Conservation (phyloP, 1,140 invertebrate species). For the Lepidurus packardi region DNA sequence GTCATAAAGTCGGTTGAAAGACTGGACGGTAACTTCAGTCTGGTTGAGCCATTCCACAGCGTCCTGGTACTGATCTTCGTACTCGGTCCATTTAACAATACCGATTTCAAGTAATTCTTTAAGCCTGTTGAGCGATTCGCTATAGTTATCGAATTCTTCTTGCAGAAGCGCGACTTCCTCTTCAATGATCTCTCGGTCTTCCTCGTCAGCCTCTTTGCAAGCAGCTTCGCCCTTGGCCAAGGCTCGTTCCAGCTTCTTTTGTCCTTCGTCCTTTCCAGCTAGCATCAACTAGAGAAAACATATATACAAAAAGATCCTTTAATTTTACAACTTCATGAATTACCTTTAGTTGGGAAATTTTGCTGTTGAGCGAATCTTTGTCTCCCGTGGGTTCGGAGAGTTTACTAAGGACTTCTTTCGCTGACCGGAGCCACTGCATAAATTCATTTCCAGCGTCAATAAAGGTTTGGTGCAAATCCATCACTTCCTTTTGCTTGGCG, state of each 20-base stretch:
- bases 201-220: slow-evolving; percentile 70
- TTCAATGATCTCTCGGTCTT: slow-evolving; percentile 83
- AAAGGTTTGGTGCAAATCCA: slow-evolving; percentile 82
- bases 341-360: slow-evolving; percentile 72
- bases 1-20: slow-evolving; percentile 83
- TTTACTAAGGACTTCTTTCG: slow-evolving; percentile 83
- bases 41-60: slow-evolving; percentile 80
- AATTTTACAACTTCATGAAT: slow-evolving; percentile 13
- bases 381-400: slow-evolving; percentile 91
- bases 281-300: slow-evolving; percentile 48
- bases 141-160: slow-evolving; percentile 53
- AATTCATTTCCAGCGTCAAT: slow-evolving; percentile 87
- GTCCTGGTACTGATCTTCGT: slow-evolving; percentile 86
- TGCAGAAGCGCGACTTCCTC: slow-evolving; percentile 82
- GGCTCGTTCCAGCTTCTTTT: slow-evolving; percentile 72
- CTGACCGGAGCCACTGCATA: slow-evolving; percentile 79
- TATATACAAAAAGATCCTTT: slow-evolving; percentile 25
- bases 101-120: slow-evolving; percentile 79
- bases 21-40: slow-evolving; percentile 78
- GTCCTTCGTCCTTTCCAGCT: slow-evolving; percentile 70
- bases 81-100: slow-evolving; percentile 89
- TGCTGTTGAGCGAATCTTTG: slow-evolving; percentile 77
- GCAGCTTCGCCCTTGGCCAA: slow-evolving; percentile 74
- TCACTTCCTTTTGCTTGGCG: slow-evolving; percentile 82
- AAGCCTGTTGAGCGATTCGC: slow-evolving; percentile 66